phyloP scores from a whole-genome alignment of 1,140 invertebrate genomes.

The Drosophila lacteicornis region DNA sequence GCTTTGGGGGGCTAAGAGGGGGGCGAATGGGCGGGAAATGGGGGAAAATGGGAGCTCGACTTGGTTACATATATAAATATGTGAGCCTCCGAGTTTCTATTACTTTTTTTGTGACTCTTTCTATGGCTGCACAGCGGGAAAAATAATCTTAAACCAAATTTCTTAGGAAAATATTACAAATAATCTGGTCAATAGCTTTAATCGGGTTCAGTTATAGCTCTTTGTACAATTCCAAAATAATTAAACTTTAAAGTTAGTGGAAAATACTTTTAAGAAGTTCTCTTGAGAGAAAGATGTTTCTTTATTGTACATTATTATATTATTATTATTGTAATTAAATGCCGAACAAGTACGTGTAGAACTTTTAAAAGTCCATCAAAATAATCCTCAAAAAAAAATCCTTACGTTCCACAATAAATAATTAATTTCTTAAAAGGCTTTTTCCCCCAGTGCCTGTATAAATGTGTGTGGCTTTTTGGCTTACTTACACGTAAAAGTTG shows the following conservation, averaged over 20 bases:
- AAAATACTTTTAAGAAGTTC: neutral
- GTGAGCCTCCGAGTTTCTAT: slow-evolving; percentile 66
- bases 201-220: no score
- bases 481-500: slow-evolving; percentile 63
- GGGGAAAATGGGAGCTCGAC: slow-evolving; percentile 42
- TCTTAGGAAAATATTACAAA: no score
- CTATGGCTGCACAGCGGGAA: slow-evolving; percentile 7
- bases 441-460: slow-evolving; percentile 15
- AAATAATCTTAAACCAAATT: neutral
- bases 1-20: neutral
- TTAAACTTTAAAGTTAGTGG: no score
- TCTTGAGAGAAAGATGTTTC: no score
- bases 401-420: no score
- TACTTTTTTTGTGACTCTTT: slow-evolving; percentile 62
- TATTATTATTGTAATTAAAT: neutral
- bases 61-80: slow-evolving; percentile 30
- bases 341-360: no score
- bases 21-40: neutral
- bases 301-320: neutral
- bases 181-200: no score
- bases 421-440: neutral
- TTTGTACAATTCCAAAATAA: neutral
- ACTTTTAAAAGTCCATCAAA: neutral
- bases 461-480: slow-evolving; percentile 62
- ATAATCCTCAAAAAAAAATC: no score